Base-by-base conservation (phyloP, 2,888 invertebrate species). In the Troides aeacus region DNA sequence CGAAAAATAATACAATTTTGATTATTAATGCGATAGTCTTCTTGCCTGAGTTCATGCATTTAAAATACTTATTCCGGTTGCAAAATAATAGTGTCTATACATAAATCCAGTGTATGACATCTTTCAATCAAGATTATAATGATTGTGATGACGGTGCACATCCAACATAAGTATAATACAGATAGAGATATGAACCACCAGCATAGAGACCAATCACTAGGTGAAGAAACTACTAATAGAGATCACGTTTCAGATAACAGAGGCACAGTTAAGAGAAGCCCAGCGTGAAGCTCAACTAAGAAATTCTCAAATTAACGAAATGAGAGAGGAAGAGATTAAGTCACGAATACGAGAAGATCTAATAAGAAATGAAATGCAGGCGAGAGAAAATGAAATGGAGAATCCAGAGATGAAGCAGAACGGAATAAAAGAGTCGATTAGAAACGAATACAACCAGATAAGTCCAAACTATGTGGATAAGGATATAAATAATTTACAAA, bases 401-500 rank as follows among this genome's bases (percentile, higher is more conserved):
- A 60, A 66, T 21, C 5, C 18, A 39, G 61, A 64, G n/a, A 46
- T 42, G 18, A 65, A 57, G 8, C 62, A 70, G 2, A 46, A 66
- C 24, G 39, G 58, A 8, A 59, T 70, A 18, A 8, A 12, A 59
- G 18, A 7, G 12, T 50, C 50, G 15, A 1, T 50, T 50, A 50
- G 18, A 39, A 61, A 62, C 12, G 46, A 18, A 36, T 39, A 59
- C 36, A 66, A 66, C 21, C 56, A 63, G 39, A 59, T 64, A 63
- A 71, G 72, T n/a, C 21, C 62, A 23, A 71, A 69, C 57, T 59
- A 66, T 0, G 69, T 70, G 17, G 71, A 73, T 23, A 74, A 71
- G 50, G 65, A 72, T 3, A 23, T 72, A 39, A 72, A 74, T 53
- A 74, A 73, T 30, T 63, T 74, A 17, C 71, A 72, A 6, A 66